Conservation (phyloP, 2,888 invertebrate species). For the Micropterix aruncella region DNA sequence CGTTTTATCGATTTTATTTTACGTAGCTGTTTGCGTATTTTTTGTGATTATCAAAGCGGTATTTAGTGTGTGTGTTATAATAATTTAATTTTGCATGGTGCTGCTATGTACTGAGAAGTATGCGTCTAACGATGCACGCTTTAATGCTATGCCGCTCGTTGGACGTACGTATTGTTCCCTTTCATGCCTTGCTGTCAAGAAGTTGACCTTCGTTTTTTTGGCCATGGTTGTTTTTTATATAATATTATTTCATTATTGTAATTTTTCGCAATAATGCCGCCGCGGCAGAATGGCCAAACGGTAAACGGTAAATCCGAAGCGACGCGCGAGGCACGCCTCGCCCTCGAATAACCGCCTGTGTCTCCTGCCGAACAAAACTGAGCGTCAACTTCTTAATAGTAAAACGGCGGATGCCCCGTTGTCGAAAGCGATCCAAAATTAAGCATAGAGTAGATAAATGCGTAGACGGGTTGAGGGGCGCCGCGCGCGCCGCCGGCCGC, state of each 20-base stretch:
- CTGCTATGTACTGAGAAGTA: conserved; percentile 17
- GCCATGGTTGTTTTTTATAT: conserved; percentile 63
- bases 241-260: conserved; percentile 17
- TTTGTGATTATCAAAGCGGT: neutral
- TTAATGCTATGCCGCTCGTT: conserved; percentile 33
- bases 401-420: conserved; percentile 16
- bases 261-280: conserved; percentile 5
- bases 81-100: conserved; percentile 15
- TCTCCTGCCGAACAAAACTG: conserved; percentile 64
- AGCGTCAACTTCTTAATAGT: conserved; percentile 73
- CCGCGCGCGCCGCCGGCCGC: conserved; percentile 3
- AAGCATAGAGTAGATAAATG: conserved; percentile 3
- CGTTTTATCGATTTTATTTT: neutral
- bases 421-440: conserved; percentile 2
- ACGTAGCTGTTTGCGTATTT: neutral
- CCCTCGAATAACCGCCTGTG: conserved; percentile 30
- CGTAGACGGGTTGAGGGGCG: conserved; percentile 5
- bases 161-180: conserved; percentile 12
- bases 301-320: conserved; percentile 23
- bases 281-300: conserved; percentile 10
- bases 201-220: conserved; percentile 92
- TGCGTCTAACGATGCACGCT: conserved; percentile 30
- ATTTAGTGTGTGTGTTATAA: conserved; percentile 1
- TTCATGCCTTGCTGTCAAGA: conserved; percentile 62
- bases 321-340: conserved; percentile 24